Conservation (phyloP, 2,888 invertebrate species). For the Pseudococcus viburni region DNA sequence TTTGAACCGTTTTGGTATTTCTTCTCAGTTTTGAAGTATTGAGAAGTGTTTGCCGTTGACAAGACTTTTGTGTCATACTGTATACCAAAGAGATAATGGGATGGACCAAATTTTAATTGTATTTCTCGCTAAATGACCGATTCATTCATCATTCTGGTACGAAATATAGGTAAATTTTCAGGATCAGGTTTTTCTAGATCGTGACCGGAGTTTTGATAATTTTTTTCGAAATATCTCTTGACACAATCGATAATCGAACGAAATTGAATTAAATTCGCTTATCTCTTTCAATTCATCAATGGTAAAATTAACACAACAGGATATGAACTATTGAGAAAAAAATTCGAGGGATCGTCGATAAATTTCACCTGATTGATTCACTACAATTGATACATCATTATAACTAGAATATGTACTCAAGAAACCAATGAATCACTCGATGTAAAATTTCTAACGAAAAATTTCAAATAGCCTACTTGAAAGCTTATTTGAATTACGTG, state of each 20-base stretch:
- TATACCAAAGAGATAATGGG: not conserved
- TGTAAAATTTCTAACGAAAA: constrained; percentile 20
- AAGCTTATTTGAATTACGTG: constrained; percentile 35
- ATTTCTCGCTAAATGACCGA: not conserved
- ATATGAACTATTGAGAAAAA: not conserved
- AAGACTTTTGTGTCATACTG: too few species aligned
- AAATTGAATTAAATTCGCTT: not conserved
- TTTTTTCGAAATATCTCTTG: too few species aligned
- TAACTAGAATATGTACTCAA: not conserved
- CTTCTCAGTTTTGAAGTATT: too few species aligned
- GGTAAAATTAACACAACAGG: not conserved
- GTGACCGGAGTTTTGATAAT: not conserved
- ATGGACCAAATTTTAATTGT: constrained; percentile 15
- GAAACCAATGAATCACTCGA: constrained; percentile 17
- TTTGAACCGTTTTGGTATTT: too few species aligned
- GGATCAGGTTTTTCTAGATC: not conserved
- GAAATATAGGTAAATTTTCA: not conserved
- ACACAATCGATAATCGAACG: too few species aligned
- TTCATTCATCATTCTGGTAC: not conserved
- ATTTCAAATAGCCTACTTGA: not conserved
- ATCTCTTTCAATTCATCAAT: not conserved
- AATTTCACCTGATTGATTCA: not conserved
- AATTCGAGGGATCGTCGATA: not conserved
- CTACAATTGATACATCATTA: not conserved
- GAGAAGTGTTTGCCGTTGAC: too few species aligned